Conservation (phyloP, 2,797 vertebrate genomes). For the Anas flavirostris region DNA sequence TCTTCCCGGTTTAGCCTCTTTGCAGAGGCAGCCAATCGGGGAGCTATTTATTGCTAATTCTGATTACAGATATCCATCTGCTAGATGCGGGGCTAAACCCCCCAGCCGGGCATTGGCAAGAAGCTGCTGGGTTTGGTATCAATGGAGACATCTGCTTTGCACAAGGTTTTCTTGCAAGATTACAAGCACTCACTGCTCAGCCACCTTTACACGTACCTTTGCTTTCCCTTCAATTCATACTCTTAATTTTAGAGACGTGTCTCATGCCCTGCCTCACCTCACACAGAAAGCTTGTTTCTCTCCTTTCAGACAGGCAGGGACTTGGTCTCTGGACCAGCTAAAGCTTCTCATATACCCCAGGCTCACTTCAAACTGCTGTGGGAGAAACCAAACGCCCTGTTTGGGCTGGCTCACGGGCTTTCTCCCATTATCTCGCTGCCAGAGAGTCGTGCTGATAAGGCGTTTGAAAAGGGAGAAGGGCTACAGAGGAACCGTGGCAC, state of each 20-base stretch:
- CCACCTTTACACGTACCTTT: not conserved
- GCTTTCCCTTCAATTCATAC: not conserved
- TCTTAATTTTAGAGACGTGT: not conserved
- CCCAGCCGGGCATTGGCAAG: not conserved
- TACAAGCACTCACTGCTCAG: not conserved
- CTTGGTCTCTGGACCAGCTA: not conserved
- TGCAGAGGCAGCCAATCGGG: constrained; percentile 18
- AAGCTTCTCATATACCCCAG: not conserved
- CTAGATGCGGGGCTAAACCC: not conserved
- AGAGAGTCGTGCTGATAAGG: not conserved
- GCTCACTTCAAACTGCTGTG: not conserved
- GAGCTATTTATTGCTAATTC: constrained; percentile 43
- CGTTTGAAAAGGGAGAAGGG: not conserved
- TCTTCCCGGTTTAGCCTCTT: constrained; percentile 42
- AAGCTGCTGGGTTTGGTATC: not conserved
- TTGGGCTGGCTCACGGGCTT: not conserved
- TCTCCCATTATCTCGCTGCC: not conserved
- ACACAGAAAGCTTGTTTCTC: not conserved
- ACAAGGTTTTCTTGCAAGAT: not conserved
- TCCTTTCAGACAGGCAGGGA: fast-evolving
- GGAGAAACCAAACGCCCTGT: not conserved
- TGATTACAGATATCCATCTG: not conserved
- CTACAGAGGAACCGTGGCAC: not conserved
- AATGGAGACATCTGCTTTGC: not conserved
- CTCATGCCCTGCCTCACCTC: not conserved